Conservation (phyloP, 2,888 invertebrate species). For the Antheraea yamamai region DNA sequence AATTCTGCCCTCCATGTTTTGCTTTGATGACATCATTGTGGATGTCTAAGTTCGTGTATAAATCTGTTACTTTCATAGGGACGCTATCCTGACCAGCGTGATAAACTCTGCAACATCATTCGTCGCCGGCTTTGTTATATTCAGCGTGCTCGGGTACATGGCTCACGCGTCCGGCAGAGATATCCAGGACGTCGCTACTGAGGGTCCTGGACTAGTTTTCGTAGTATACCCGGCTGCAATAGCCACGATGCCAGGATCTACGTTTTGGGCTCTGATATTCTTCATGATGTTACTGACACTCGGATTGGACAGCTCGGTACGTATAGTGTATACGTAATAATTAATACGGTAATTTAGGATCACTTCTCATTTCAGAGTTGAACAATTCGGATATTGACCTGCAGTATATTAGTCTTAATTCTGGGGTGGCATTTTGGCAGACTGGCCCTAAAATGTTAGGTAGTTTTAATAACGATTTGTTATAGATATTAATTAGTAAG, state of each 20-base stretch:
- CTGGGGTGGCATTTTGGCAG: too few relatives aligned
- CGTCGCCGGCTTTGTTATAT: constrained; percentile 98
- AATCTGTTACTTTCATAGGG: constrained; percentile 78
- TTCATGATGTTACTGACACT: constrained; percentile 99
- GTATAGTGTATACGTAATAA: constrained; percentile 16
- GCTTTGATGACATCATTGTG: background rate
- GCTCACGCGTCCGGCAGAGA: constrained; percentile 91
- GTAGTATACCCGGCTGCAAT: constrained; percentile 99
- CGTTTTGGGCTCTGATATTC: constrained; percentile 98
- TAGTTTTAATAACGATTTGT: too few relatives aligned
- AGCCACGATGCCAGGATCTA: constrained; percentile 98
- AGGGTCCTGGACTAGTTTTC: constrained; percentile 97
- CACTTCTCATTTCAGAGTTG: background rate
- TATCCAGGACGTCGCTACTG: constrained; percentile 93
- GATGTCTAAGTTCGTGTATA: background rate
- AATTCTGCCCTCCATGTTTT: background rate
- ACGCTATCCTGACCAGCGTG: constrained; percentile 95
- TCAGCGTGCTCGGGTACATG: constrained; percentile 99
- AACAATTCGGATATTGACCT: too few relatives aligned
- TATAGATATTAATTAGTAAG: too few relatives aligned
- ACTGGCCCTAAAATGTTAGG: too few relatives aligned
- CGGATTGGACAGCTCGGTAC: constrained; percentile 97
- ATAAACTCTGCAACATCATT: constrained; percentile 98
- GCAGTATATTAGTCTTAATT: too few relatives aligned
- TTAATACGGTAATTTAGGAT: background rate